Evolutionary conservation across 2,113 vertebrate species (phyloP), one percentile per base, ranked within the genome.

Genomic region (Dasyurus viverrinus): DNA sequence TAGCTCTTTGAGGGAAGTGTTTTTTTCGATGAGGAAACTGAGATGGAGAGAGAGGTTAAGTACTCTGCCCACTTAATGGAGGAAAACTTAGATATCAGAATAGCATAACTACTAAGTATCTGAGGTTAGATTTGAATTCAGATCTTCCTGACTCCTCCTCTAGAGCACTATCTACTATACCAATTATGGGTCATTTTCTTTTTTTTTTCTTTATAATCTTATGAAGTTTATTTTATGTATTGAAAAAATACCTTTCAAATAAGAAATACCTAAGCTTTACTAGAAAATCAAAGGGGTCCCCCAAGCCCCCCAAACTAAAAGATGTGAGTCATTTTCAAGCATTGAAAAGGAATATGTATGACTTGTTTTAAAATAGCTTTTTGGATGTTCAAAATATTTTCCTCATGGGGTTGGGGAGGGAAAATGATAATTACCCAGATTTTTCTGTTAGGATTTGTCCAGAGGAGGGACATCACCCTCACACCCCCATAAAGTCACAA

Each of bases 371-470:
- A 96, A 93, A 96, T 93, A 60, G 68, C 0, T 1, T 95, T 96
- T 98, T 93, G 92, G 42, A 93, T 98, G 68, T 94, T 96, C 89
- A 54, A 54, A 93, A 92, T 60, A 47, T 55, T 93, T 94, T 95
- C 23, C 76, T 19, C n/a, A 19, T 68, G 30, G 60, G 30, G 3
- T 1, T 36, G 4, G 27, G 42, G 27, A 16, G 50, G 53, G 94
- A 93, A 96, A 96, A 54, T 46, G 92, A 89, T 91, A 96, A 97
- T 94, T 14, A 57, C 60, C 60, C 92, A 93, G 26, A 30, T n/a
- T 50, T n/a, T 92, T 94, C 14, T 52, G 46, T 93, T 52, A 54
- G 53, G 50, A 84, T 93, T 94, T 95, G 90, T 90, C 30, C 89
- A 93, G 54, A 94, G 91, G 52, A 89, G 76, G 89, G 53, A 94